These are phyloP conservation scores for Sanderia malayensis DNA, from an alignment of 30 jellyfish, hydroid and myxozoan species.

Conservation along the genomic window DNA sequence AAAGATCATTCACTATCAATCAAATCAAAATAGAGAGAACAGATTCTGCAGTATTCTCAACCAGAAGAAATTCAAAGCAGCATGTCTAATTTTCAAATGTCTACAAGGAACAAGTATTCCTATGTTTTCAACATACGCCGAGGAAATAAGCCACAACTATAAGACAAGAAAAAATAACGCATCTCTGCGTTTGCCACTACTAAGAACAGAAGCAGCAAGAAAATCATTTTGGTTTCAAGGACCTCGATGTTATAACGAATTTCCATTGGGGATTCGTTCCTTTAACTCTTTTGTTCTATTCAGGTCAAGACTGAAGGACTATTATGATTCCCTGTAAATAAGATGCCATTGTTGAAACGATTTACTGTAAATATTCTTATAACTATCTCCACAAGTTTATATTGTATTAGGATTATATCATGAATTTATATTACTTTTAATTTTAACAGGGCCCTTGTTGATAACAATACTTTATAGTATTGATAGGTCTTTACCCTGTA, in stretches of 20 bases:
- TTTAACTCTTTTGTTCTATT: constrained; percentile 45
- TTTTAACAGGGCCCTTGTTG: too few species aligned
- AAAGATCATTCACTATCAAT: constrained; percentile 38
- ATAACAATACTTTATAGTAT: too few species aligned
- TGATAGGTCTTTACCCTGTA: too few species aligned
- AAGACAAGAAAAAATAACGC: constrained; percentile 48
- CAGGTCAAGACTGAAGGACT: constrained; percentile 8
- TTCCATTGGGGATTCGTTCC: constrained; percentile 48
- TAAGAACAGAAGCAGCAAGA: constrained; percentile 58
- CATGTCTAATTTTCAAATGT: constrained; percentile 50
- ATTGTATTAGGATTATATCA: too few species aligned
- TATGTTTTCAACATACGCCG: constrained; percentile 37
- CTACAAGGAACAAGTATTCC: constrained; percentile 54
- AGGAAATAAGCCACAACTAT: constrained; percentile 46
- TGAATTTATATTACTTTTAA: too few species aligned
- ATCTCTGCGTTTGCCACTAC: constrained; percentile 45
- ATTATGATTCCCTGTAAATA: constrained; percentile 1
- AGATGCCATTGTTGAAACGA: too few species aligned
- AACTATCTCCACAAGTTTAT: too few species aligned
- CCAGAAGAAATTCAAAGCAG: constrained; percentile 43
- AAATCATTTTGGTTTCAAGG: constrained; percentile 45
- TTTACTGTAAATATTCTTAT: too few species aligned
- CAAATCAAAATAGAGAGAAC: constrained; percentile 40
- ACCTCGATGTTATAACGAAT: constrained; percentile 40
- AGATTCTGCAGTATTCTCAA: constrained; percentile 28